These are phyloP conservation scores for Chrysolina americana DNA, from an alignment of 2,888 invertebrate species.

Conservation along the genomic window DNA sequence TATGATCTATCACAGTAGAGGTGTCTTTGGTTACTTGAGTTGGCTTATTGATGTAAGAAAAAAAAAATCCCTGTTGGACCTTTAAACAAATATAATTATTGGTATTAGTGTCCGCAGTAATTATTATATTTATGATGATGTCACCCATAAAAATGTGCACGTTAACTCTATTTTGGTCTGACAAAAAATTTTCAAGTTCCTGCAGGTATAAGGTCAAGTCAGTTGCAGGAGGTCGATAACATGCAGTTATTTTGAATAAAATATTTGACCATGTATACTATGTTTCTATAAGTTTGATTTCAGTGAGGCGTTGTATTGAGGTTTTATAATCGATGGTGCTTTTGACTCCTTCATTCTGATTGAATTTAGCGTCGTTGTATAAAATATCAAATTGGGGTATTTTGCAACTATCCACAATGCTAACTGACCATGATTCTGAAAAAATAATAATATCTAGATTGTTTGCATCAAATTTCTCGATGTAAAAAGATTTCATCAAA, in stretches of 20 bases:
- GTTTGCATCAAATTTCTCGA: conserved; percentile 12
- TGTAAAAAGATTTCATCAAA: conserved; percentile 3
- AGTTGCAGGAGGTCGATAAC: conserved; percentile 20
- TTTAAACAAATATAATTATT: conserved; percentile 13
- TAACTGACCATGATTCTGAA: conserved; percentile 8
- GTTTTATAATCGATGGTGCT: conserved; percentile 9
- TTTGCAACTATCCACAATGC: conserved; percentile 18
- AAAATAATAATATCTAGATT: conserved; percentile 11
- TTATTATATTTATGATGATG: conserved; percentile 14
- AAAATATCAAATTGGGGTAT: conserved; percentile 19
- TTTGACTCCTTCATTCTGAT: neutral
- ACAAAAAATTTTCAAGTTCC: conserved; percentile 15
- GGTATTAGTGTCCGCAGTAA: conserved; percentile 5
- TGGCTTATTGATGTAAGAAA: too few species aligned
- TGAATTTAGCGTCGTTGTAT: neutral
- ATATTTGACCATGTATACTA: conserved; percentile 2
- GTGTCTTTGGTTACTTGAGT: too few species aligned
- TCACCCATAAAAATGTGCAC: conserved; percentile 5
- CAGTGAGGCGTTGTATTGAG: too few species aligned
- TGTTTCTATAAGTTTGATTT: conserved; percentile 14
- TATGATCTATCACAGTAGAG: neutral
- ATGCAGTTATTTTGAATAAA: conserved; percentile 21
- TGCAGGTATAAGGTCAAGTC: conserved; percentile 7
- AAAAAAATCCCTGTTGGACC: neutral
- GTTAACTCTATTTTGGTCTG: neutral